These are phyloP conservation scores for rabbit (Oryctolagus cuniculus) DNA, from an alignment of 2,113 vertebrate genomes.

Conservation along the genomic window DNA sequence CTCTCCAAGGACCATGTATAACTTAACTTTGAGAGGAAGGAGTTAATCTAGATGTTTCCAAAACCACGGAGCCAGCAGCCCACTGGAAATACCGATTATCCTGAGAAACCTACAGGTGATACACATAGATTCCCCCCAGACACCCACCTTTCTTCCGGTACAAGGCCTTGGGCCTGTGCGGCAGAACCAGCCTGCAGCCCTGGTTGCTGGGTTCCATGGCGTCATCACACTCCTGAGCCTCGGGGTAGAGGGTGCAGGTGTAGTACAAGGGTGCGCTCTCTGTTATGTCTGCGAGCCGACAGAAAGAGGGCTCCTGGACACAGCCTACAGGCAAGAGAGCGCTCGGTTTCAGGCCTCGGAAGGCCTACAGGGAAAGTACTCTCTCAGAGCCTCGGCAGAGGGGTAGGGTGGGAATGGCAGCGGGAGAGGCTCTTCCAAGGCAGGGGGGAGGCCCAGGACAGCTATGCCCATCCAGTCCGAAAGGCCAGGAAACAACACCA, in stretches of 20 bases:
- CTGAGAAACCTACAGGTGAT: too few relatives aligned
- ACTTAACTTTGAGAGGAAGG: not conserved
- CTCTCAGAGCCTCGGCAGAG: too few relatives aligned
- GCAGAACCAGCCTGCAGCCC: conserved; percentile 89
- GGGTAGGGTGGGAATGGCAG: too few relatives aligned
- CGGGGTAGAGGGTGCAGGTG: conserved; percentile 91
- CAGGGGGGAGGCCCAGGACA: not conserved
- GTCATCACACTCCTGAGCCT: conserved; percentile 90
- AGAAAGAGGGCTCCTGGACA: conserved; percentile 88
- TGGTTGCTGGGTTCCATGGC: conserved; percentile 78
- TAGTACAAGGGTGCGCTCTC: conserved; percentile 84
- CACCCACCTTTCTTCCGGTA: conserved; percentile 91
- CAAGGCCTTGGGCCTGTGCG: conserved; percentile 83
- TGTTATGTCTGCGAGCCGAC: conserved; percentile 88
- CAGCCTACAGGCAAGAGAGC: conserved; percentile 88
- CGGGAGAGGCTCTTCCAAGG: not conserved
- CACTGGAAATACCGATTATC: not conserved
- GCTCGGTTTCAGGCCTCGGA: not conserved
- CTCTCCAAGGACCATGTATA: not conserved
- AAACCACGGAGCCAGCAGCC: not conserved
- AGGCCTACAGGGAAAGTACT: rapidly evolving
- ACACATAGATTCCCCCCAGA: too few relatives aligned
- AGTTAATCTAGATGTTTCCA: not conserved
- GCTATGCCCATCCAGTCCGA: not conserved
- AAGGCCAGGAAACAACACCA: not conserved